Evolutionary conservation across 2,797 vertebrate species (phyloP), one percentile per base, ranked within the genome.

Genomic region (Eospalax fontanierii): DNA sequence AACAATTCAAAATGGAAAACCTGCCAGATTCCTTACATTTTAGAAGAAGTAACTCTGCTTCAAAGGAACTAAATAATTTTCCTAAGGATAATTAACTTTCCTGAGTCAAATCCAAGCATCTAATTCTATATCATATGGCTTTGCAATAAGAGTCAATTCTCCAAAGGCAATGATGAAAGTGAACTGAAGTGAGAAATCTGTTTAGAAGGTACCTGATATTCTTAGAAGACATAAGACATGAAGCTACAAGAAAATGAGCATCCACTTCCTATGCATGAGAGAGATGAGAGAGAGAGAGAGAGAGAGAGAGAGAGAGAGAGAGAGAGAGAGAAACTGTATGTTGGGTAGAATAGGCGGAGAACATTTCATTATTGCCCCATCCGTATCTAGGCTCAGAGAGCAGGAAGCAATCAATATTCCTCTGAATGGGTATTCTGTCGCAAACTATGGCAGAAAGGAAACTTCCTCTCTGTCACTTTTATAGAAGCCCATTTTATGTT

Each of bases 191-290:
- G 19, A 93, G 7, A 40, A 65, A 81, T 68, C 1, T 3, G 38
- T 50, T 35, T 26, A 54, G 75, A 81, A 33, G 24, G 0, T 11
- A 57, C 40, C 63, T 61, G 8, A 54, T 22, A 78, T 87, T 30
- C 11, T 0, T 30, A 28, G 0, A 38, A 6, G 3, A 80, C 50
- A 33, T 12, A n/a, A n/a, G n/a, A n/a, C n/a, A n/a, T n/a, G n/a
- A 10, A 81, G 3, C 35, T 83, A 89, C 30, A 70, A 40, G 15
- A 73, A 71, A 24, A 1, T 21, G 22, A 2, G 2, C 68, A 30
- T 8, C 0, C 14, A 16, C 59, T 0, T 74, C 24, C 8, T 76
- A 9, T 87, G 14, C 35, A 84, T 46, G 75, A 76, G 28, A 18
- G 73, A 33, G n/a, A 38, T 54, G 21, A 22, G 70, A 71, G 38